Conservation (phyloP, 1,140 invertebrate species). For the Hypsibius dujardini region DNA sequence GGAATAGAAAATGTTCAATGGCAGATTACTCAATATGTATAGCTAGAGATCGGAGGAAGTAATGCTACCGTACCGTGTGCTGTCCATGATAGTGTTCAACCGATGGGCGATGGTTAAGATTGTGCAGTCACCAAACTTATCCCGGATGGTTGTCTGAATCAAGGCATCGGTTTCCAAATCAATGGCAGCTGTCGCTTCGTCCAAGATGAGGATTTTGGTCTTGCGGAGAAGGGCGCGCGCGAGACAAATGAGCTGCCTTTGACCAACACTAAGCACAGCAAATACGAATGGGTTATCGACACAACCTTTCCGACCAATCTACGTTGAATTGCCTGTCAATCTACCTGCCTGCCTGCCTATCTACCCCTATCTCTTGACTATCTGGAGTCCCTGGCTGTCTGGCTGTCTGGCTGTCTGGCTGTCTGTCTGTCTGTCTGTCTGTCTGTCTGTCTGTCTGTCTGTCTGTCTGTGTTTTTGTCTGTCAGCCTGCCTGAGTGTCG, state of each 20-base stretch:
- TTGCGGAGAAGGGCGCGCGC: constrained; percentile 33
- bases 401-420: no score
- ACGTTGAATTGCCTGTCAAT: no score
- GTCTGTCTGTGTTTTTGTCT: no score
- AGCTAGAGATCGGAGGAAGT: no score
- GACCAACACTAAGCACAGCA: constrained; percentile 28
- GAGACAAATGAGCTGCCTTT: constrained; percentile 35
- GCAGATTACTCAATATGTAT: no score
- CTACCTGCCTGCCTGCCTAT: no score
- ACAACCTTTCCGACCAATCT: no score
- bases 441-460: no score
- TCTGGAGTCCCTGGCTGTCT: no score
- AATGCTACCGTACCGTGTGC: constrained; percentile 27
- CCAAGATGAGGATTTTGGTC: constrained; percentile 41
- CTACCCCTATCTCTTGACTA: no score
- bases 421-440: no score
- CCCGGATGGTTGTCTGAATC: constrained; percentile 34
- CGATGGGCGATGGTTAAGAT: constrained; percentile 38
- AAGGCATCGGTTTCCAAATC: constrained; percentile 35
- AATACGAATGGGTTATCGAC: neutral
- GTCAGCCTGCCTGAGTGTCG: neutral
- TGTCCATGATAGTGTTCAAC: constrained; percentile 25
- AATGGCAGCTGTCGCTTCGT: constrained; percentile 55
- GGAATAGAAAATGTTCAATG: no score
- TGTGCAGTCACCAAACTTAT: constrained; percentile 34